Evolutionary conservation across 2,888 invertebrate genomes (phyloP), one percentile per base, ranked within the genome.

Genomic region (Lepidocyrtoides sp.): DNA sequence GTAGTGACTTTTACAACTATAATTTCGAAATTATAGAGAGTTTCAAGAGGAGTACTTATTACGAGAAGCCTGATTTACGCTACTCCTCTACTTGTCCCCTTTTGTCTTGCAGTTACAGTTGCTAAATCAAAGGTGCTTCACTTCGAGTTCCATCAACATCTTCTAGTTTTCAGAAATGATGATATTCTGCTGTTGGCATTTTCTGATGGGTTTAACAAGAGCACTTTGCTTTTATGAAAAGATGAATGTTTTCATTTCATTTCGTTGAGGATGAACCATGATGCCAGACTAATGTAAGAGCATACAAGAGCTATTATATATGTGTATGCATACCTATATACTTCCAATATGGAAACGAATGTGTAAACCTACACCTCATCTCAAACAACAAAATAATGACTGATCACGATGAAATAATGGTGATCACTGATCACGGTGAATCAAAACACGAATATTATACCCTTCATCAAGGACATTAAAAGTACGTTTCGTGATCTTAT

Each of bases 391-490:
- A n/a, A n/a, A n/a, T n/a, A n/a, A n/a, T n/a, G n/a, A n/a, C n/a
- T n/a, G n/a, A n/a, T n/a, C 14, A 12, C 51, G 51, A 51, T 51
- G 51, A n/a, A 51, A 51, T 51, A 14, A 51, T 14, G 51, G 51
- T 29, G 29, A 63, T 63, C 63, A 63, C 26, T 29, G 29, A 63
- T 63, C 63, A 63, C 14, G 29, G 23, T 32, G 36, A 32, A 69
- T 69, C 66, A 69, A 36, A 69, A 4, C 36, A 54, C 20, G 20
- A 36, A 36, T 69, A 36, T 63, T 63, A 63, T 63, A 63, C 10
- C 63, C 63, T 26, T n/a, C 66, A 69, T 69, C 66, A 69, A 69
- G 66, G 66, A 69, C 63, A 63, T 63, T 29, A 63, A 63, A 29
- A 29, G 4, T 29, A 63, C 36, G 12, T n/a, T n/a, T 69, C 66